These are phyloP conservation scores for Tichodroma muraria DNA, from an alignment of 2,113 vertebrate genomes.

Conservation along the genomic window DNA sequence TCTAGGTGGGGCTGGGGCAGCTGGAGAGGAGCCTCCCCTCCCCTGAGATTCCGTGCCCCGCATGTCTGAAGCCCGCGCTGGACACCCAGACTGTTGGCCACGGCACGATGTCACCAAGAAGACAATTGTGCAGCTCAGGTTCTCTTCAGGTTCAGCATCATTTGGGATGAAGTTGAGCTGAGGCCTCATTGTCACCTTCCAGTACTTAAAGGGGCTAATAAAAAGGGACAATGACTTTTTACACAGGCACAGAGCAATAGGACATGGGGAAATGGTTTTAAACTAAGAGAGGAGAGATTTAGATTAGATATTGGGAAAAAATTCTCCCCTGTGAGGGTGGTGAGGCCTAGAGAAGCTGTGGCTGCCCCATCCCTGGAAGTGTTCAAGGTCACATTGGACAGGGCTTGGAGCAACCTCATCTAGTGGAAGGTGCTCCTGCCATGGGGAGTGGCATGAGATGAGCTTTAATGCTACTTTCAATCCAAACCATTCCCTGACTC, in stretches of 20 bases:
- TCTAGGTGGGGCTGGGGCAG: not conserved
- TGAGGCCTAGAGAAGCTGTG: not conserved
- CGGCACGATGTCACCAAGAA: rapidly evolving
- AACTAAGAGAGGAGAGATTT: not conserved
- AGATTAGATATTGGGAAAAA: not conserved
- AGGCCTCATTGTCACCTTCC: not conserved
- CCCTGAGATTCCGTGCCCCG: rapidly evolving
- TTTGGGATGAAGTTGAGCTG: not conserved
- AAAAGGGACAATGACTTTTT: not conserved
- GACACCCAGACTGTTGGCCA: not conserved
- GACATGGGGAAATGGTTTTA: not conserved
- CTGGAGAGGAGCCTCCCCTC: not conserved
- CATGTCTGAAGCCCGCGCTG: rapidly evolving
- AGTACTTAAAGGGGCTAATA: not conserved
- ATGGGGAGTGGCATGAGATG: too few species aligned
- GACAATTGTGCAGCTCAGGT: not conserved
- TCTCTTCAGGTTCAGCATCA: not conserved
- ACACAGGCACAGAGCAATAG: too few species aligned
- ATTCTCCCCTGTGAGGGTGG: not conserved
- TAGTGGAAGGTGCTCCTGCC: not conserved
- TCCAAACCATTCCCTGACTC: not conserved
- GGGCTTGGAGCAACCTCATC: not conserved
- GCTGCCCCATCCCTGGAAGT: not conserved
- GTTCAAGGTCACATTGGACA: not conserved
- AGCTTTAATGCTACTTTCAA: not conserved